phyloP scores from a whole-genome alignment of 2,888 invertebrate species.

The Volucella inflata region DNA sequence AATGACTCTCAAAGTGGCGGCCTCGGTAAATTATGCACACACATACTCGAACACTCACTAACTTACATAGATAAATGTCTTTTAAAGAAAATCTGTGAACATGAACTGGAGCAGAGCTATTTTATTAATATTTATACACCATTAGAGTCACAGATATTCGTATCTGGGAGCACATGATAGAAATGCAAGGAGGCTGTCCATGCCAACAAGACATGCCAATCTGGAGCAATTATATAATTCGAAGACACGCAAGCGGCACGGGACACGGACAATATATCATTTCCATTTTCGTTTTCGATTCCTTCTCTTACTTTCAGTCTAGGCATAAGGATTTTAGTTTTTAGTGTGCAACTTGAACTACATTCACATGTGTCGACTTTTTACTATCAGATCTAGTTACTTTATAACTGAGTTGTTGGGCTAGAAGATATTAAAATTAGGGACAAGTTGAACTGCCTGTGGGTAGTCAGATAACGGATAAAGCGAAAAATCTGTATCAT shows the following conservation, averaged over 20 bases:
- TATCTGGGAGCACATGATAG: constrained; percentile 50
- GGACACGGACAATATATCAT: constrained; percentile 77
- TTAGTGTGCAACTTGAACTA: constrained; percentile 57
- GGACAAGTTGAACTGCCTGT: constrained; percentile 46
- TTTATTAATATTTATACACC: constrained; percentile 72
- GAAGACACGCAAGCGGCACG: constrained; percentile 77
- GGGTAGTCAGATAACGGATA: neutral
- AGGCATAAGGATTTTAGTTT: constrained; percentile 48
- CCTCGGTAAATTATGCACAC: constrained; percentile 18
- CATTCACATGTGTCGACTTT: constrained; percentile 56
- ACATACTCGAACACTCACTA: neutral
- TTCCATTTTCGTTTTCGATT: constrained; percentile 63
- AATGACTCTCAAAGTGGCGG: constrained; percentile 42
- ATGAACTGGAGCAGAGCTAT: constrained; percentile 26
- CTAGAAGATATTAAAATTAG: constrained; percentile 64
- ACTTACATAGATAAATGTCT: neutral
- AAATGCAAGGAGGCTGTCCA: constrained; percentile 64
- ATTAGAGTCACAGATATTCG: constrained; percentile 60
- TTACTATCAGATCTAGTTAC: constrained; percentile 48
- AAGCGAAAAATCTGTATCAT: neutral
- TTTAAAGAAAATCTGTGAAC: constrained; percentile 8
- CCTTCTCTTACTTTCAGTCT: too few relatives aligned
- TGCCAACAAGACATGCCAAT: constrained; percentile 53
- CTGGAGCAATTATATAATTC: constrained; percentile 75
- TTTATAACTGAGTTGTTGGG: constrained; percentile 66